Percentiles rank a stretch among this genome's conserved stretches.
These are phyloP conservation scores for Perognathus longimembris DNA, from an alignment of 2,113 vertebrate genomes.

Conservation along the genomic window DNA sequence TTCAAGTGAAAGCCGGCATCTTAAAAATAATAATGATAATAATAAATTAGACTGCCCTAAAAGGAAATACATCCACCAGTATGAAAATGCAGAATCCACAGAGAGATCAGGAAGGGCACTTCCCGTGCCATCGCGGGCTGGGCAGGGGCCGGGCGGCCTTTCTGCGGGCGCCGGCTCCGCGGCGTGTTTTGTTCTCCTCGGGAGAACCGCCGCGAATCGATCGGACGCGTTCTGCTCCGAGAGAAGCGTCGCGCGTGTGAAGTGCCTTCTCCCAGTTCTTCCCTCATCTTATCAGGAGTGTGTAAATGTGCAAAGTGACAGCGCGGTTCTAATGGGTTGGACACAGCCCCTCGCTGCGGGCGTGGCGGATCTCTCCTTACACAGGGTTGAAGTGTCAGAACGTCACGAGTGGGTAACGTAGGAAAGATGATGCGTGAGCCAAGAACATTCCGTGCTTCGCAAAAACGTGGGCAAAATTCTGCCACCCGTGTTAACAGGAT, in stretches of 20 bases:
- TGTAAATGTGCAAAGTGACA: constrained; percentile 65
- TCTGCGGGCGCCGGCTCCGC: constrained; percentile 71
- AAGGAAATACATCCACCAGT: not conserved
- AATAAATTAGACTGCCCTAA: not conserved
- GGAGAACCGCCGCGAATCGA: constrained; percentile 84
- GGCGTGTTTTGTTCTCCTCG: constrained; percentile 81
- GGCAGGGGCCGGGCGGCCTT: constrained; percentile 58
- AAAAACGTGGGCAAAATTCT: not conserved
- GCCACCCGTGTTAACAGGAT: not conserved
- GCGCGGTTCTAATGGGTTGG: not conserved
- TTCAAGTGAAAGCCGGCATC: constrained; percentile 33
- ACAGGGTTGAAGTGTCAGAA: constrained; percentile 59
- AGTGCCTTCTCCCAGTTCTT: constrained; percentile 72
- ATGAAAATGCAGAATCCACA: not conserved
- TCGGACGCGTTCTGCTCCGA: constrained; percentile 79
- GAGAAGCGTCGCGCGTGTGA: constrained; percentile 71
- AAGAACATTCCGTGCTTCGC: not conserved
- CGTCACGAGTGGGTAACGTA: not conserved
- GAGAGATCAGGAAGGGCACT: constrained; percentile 63
- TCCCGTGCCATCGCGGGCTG: too few relatives aligned
- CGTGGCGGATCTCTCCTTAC: constrained; percentile 17
- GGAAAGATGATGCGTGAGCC: not conserved
- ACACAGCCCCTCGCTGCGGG: constrained; percentile 52
- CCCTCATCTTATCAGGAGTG: constrained; percentile 70
- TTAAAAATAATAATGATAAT: not conserved